Evolutionary conservation across 2,888 invertebrate species (phyloP).

Genomic region (Tipula vernalis): DNA sequence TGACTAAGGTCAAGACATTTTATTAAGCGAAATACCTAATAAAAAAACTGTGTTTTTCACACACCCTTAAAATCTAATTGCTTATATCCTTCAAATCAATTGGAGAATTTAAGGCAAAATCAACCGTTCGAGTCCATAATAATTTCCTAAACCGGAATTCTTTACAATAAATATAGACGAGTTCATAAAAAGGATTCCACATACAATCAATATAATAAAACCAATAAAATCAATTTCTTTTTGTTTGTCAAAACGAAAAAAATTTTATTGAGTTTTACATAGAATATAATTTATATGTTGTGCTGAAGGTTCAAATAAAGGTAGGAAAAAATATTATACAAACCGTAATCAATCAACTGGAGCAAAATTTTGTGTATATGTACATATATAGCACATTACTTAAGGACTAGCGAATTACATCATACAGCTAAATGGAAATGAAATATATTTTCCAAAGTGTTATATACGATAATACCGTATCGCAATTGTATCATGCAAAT

Average conservation of each 20-base stretch:
- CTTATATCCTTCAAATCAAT: too few relatives aligned
- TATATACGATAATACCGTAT: not conserved
- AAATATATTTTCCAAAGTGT: not conserved
- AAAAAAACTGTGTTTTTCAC: not conserved
- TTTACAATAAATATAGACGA: not conserved
- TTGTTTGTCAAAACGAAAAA: not conserved
- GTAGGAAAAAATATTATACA: not conserved
- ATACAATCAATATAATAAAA: not conserved
- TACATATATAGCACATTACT: not conserved
- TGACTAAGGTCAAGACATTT: not conserved
- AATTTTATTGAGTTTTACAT: not conserved
- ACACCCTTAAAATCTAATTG: not conserved
- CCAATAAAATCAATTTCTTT: not conserved
- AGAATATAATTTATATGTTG: not conserved
- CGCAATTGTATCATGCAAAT: not conserved
- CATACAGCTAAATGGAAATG: not conserved
- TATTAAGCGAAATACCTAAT: not conserved
- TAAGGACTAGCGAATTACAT: not conserved
- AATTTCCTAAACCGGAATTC: not conserved
- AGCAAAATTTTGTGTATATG: not conserved
- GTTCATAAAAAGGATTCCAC: not conserved
- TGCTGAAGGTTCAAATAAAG: not conserved
- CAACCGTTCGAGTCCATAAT: not conserved
- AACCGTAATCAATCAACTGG: not conserved
- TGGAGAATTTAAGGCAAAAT: not conserved